These are phyloP conservation scores for Calliopum simillimum DNA, from an alignment of 2,888 invertebrate species.

Conservation along the genomic window DNA sequence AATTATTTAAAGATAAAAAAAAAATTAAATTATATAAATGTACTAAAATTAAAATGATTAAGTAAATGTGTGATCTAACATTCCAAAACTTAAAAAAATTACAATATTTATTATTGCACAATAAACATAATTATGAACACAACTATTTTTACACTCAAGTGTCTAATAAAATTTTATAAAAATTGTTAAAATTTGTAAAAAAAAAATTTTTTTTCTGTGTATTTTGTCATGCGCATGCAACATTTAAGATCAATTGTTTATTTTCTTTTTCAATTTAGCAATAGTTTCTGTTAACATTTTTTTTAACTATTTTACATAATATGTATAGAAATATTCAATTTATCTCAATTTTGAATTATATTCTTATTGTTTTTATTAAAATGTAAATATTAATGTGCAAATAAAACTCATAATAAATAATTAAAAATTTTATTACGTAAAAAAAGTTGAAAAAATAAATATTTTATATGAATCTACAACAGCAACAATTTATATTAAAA, in stretches of 20 bases:
- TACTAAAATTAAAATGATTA: slow-evolving; percentile 16
- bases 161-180: not conserved
- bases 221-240: too few species aligned
- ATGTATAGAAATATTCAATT: too few species aligned
- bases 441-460: not conserved
- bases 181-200: not conserved
- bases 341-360: too few species aligned
- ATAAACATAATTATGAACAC: not conserved
- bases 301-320: too few species aligned
- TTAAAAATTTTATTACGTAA: too few species aligned
- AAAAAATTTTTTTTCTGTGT: too few species aligned
- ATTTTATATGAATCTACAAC: slow-evolving; percentile 18
- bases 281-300: too few species aligned
- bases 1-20: not conserved
- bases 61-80: slow-evolving; percentile 23
- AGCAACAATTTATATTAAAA: not conserved
- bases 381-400: too few species aligned
- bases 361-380: too few species aligned
- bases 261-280: too few species aligned
- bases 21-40: slow-evolving; percentile 1
- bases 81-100: slow-evolving; percentile 18
- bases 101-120: not conserved
- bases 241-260: too few species aligned
- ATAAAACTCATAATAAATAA: too few species aligned
- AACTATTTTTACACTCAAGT: not conserved